Evolutionary conservation across 2,113 vertebrate genomes (phyloP), one percentile per base, ranked within the genome.

Genomic region (Oncorhynchus nerka): DNA sequence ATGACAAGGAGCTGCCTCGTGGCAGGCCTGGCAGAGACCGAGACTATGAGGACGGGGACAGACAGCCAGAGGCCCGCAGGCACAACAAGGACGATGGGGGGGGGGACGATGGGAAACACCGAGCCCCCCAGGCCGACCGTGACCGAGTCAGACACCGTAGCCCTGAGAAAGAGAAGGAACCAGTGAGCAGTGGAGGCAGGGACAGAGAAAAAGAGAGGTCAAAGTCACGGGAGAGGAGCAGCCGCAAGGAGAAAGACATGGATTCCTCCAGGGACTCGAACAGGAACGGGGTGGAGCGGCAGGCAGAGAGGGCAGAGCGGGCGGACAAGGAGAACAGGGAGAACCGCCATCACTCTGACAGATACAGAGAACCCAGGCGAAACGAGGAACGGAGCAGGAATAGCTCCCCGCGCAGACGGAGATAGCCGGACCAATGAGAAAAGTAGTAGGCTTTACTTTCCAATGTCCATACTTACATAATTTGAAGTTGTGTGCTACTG

Each of bases 141-240:
- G 59, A 62, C n/a, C 19, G 0, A 48, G 76, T 49, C 73, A 79
- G 32, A 75, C 72, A 15, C 11, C 62, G 65, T 16, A 45, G 57
- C 22, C 15, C 68, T 32, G 32, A 20, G 72, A 51, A 12, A 2
- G 85, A 85, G 70, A 74, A 76, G 70, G 92, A 85, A 80, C 74
- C 84, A 7, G 91, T 26, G 13, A 67, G 24, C 34, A 45, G 39
- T 45, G 87, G 85, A 81, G 90, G 79, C 81, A 92, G 89, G 64
- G 94, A 94, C 39, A 70, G 81, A 73, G 93, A 91, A 24, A 85
- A 88, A 75, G 82, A 87, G 4, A 84, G 84, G 45, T 95, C 94
- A 4, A 93, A 90, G 74, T 95, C 94, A 0, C 75, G 80, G 22
- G 94, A 95, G 77, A 85, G 88, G 72, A 81, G 59, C 2, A 81